Conservation (phyloP, 2,888 invertebrate genomes). For the Ectropis crepuscularia region DNA sequence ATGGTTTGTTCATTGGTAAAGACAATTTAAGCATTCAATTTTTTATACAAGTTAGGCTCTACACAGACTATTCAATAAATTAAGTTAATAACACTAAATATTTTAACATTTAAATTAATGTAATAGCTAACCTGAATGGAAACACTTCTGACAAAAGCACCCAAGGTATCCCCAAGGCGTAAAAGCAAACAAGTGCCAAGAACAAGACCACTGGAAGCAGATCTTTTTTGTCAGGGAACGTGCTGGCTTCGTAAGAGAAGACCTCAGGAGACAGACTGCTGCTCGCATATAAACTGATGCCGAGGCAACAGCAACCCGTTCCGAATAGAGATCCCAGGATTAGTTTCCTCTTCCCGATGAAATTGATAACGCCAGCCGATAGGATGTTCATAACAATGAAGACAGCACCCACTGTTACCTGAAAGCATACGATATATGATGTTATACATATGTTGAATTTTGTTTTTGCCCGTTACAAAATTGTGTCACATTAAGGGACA, state of each 20-base stretch:
- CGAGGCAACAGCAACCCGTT: slow-evolving; percentile 61
- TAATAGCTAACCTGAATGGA: slow-evolving; percentile 71
- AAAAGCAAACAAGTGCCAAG: slow-evolving; percentile 68
- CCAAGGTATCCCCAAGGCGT: slow-evolving; percentile 81
- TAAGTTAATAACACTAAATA: too few relatives aligned
- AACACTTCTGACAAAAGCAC: slow-evolving; percentile 84
- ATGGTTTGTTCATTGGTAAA: too few relatives aligned
- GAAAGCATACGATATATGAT: slow-evolving; percentile 22
- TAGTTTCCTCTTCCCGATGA: slow-evolving; percentile 71
- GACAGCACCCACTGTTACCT: slow-evolving; percentile 70
- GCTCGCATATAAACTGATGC: slow-evolving; percentile 66
- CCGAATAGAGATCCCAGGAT: slow-evolving; percentile 65
- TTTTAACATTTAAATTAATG: background rate
- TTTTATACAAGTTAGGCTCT: too few relatives aligned
- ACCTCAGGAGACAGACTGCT: slow-evolving; percentile 55
- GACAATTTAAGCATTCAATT: too few relatives aligned
- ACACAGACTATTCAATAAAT: too few relatives aligned
- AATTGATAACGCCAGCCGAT: slow-evolving; percentile 68
- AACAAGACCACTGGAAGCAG: slow-evolving; percentile 71
- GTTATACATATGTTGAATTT: too few relatives aligned
- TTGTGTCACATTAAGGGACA: too few relatives aligned
- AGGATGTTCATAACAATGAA: slow-evolving; percentile 67
- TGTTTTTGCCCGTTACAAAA: too few relatives aligned
- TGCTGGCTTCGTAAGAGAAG: slow-evolving; percentile 69
- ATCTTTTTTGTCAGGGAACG: slow-evolving; percentile 71